Evolutionary conservation across 1,140 invertebrate genomes (phyloP).

Genomic region (Whitmania pigra): DNA sequence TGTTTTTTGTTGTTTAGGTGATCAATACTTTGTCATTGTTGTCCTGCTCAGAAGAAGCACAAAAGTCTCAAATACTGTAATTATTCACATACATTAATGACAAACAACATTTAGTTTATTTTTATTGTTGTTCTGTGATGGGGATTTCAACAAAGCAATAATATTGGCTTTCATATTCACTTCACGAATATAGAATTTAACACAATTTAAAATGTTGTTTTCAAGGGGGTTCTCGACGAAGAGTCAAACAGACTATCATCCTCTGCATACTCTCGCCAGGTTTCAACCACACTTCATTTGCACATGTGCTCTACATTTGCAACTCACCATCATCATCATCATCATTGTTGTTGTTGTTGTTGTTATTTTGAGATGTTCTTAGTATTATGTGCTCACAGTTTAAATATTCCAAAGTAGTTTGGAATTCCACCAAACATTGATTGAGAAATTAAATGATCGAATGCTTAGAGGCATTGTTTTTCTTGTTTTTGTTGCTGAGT

Average conservation of each 20-base stretch:
- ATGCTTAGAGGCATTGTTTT: not conserved
- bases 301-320: not conserved
- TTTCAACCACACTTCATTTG: not conserved
- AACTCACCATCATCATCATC: not conserved
- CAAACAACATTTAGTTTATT: not conserved
- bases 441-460: not conserved
- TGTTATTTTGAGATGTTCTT: not conserved
- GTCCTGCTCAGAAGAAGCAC: slow-evolving; percentile 14
- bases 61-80: slow-evolving; percentile 11
- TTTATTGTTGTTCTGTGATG: too few relatives aligned
- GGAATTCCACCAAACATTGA: not conserved
- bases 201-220: not conserved
- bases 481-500: not conserved
- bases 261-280: slow-evolving; percentile 12
- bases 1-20: not conserved
- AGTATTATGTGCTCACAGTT: not conserved
- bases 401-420: not conserved
- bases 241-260: slow-evolving; percentile 14
- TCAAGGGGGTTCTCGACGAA: slow-evolving; percentile 13
- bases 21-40: slow-evolving; percentile 14
- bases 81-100: too few relatives aligned
- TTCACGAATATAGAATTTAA: too few relatives aligned
- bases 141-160: too few relatives aligned
- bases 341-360: too few relatives aligned
- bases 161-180: too few relatives aligned